phyloP scores from a whole-genome alignment of 2,113 vertebrate species.

The Rhombomys opimus region DNA sequence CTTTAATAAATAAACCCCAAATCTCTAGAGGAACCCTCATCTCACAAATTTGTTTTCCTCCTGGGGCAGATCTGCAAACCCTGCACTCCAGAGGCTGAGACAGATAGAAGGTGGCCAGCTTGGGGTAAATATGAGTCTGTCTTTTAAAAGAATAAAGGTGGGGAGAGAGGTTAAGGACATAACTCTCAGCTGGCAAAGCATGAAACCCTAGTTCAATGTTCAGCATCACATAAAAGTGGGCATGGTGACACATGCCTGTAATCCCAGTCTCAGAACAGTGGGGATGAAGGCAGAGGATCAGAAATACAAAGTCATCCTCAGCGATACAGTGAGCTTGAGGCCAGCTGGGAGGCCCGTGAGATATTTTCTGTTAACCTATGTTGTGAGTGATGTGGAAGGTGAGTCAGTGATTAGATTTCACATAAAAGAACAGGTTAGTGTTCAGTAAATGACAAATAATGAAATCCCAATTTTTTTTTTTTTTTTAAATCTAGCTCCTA shows the following conservation, averaged over 20 bases:
- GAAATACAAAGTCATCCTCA: not conserved
- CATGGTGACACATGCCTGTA: not conserved
- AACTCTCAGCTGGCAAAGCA: not conserved
- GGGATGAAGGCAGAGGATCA: not conserved
- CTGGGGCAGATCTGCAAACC: not conserved
- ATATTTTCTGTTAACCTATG: not conserved
- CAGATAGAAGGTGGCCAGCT: not conserved
- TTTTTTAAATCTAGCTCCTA: not conserved
- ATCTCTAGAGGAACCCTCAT: not conserved
- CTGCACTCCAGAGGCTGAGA: not conserved
- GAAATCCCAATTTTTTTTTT: not conserved
- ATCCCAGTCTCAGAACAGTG: not conserved
- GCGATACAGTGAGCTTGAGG: not conserved
- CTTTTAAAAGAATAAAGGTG: not conserved
- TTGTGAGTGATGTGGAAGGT: not conserved
- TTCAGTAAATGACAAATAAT: not conserved
- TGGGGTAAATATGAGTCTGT: not conserved
- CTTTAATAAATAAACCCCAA: not conserved
- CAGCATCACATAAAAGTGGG: not conserved
- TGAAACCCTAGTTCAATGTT: not conserved
- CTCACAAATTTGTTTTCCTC: not conserved
- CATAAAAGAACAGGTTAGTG: not conserved
- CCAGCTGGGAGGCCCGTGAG: not conserved
- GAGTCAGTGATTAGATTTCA: slow-evolving; percentile 25
- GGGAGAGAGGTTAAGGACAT: not conserved